Evolutionary conservation across 1,140 invertebrate genomes (phyloP), one percentile per base, ranked within the genome.

Genomic region (Bursaphelenchus mucronatus): DNA sequence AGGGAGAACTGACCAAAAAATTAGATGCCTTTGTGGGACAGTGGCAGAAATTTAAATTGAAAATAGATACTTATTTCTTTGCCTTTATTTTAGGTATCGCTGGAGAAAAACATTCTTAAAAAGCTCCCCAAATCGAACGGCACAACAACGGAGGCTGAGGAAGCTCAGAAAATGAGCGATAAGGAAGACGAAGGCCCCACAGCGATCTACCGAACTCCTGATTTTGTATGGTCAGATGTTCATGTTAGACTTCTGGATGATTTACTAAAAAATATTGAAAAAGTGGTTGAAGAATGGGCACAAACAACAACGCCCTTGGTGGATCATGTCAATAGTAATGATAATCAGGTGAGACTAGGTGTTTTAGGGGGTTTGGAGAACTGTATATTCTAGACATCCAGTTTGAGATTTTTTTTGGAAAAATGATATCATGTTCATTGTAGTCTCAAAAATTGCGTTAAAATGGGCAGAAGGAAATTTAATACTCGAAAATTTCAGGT

Each of bases 161-260:
- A n/a, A 39, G 17, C n/a, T 57, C 21, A 63, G 30, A 17, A 66
- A 68, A 13, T 11, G 10, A 17, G 21, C 52, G 40, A 71, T 43
- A 41, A 40, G 40, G 30, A 56, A 21, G 52, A 67, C n/a, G 52
- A 5, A 58, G 47, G 90, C 92, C 17, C 87, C 92, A 73, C 21
- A n/a, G 94, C 94, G 21, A 92, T 94, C 0, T 98, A 98, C 84
- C 87, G 95, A 71, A 98, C 98, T 82, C 95, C 95, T 41, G 95
- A 98, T 84, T 99, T 99, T 84, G 90, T 94, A 75, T 99, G 96
- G 95, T 98, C 95, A 5, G 91, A 92, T 81, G 93, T 99, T 71
- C 96, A 99, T 84, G 92, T 98, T 83, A 86, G 92, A 69, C 84
- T 99, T 63, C 85, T 99, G 2, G 94, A 93, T 11, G 95, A 99